Base-by-base conservation (phyloP, 2,888 invertebrate genomes). In the Odontomyia ornata region DNA sequence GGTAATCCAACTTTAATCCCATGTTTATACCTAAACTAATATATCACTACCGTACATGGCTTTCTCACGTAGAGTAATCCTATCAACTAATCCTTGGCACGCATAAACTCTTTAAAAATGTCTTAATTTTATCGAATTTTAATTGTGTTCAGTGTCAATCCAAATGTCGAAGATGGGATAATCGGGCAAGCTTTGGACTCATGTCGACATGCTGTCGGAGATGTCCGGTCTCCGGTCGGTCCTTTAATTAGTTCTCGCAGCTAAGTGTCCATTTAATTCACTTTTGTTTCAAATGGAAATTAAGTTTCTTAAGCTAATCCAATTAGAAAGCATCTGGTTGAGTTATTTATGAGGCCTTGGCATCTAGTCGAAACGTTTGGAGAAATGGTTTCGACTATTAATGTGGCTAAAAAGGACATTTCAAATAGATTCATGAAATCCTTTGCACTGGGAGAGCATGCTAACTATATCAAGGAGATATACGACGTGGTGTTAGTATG, bases 321-420 rank as follows among this genome's bases (percentile, higher is more conserved):
- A 76, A 76, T 76, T 76, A 76, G 76, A 76, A 76, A 76, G 76
- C 76, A 76, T 76, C 76, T 76, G 76, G 69, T 75, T 76, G 76
- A 76, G 56, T 76, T 76, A 69, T 76, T 76, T 76, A 69, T 76
- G 57, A 69, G 69, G 46, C 57, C 65, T 76, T 36, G 43, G 76
- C 21, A 65, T 75, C 64, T 25, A 47, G 62, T 28, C 47, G 67
- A 43, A 21, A 21, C 46, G 18, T 57, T 30, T 28, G 11, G 30
- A 21, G 57, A 36, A 25, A 73, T 57, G 21, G 23, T 18, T n/a
- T 36, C 21, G 60, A 57, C 57, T 28, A 21, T 60, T 73, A 21
- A 36, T 73, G 73, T 60, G 73, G 73, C 60, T 60, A 30, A 57
- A 73, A 73, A 60, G 73, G 73, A 73, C 73, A 73, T 73, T 72